Evolutionary conservation across 2,113 vertebrate genomes (phyloP), one percentile per base, ranked within the genome.

Genomic region (Stictonetta naevosa): DNA sequence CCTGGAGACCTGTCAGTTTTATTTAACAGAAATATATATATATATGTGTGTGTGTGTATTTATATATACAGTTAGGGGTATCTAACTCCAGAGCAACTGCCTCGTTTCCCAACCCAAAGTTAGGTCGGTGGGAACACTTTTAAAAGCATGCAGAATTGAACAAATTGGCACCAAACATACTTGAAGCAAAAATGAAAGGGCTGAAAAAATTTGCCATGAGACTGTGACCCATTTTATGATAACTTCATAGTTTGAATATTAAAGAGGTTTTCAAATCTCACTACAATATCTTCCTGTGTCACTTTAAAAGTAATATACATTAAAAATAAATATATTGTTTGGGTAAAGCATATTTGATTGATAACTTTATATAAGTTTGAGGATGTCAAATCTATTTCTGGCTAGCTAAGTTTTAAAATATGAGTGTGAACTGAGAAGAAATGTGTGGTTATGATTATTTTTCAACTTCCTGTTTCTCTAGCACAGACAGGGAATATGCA

Each of bases 1-100:
- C 89, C 84, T 92, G 82, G 74, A 66, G 91, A 90, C 20, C 22
- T 95, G 83, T 83, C 94, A 75, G 71, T 69, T 95, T 42, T 56
- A 88, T 85, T 96, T 69, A 97, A 80, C 71, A 94, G 73, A 48
- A 21, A 48, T 11, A 48, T 48, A 48, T 48, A 42, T 42, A 6
- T 74, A 53, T 28, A 53, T 28, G 73, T 82, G 94, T 92, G 91
- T 28, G 73, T 82, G 94, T 92, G 91, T 28, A 64, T 15, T 38
- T 34, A 67, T 60, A n/a, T n/a, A 34, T 55, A 53, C 55, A 59
- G 50, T 86, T 92, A 69, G 59, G 28, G 28, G 50, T 86, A 44
- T 44, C 74, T 64, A 66, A 18, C 5, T 88, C 72, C 80, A 91
- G 87, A 66, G 31, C 73, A 89, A 88, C 67, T 86, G 67, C 58